A percentile compares a stretch with the other conserved stretches of the same genome.
Evolutionary conservation across 2,888 invertebrate species (phyloP).

Genomic region (Spilosoma lubricipeda): DNA sequence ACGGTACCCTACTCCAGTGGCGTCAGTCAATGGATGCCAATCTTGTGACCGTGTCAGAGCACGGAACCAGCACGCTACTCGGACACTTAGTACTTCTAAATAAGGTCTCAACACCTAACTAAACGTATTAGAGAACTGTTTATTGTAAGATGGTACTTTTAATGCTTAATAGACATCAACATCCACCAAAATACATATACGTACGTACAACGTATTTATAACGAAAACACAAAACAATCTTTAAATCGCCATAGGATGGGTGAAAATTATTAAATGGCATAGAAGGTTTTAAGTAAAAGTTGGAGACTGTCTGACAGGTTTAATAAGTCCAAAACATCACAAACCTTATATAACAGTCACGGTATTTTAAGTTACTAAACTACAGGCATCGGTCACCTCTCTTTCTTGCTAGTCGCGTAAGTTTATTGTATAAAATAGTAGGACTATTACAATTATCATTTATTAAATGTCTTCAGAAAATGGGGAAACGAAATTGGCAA

Average conservation of each 20-base stretch:
- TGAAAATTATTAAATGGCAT: not conserved
- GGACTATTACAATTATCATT: no score
- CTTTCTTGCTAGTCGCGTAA: not conserved
- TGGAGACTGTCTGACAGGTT: not conserved
- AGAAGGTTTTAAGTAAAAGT: not conserved
- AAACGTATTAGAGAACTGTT: slow-evolving; percentile 41
- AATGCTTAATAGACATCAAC: slow-evolving; percentile 6
- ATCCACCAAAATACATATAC: no score
- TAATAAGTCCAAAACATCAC: not conserved
- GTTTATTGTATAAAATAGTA: not conserved
- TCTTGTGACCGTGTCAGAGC: slow-evolving; percentile 74
- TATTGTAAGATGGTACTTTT: slow-evolving; percentile 39
- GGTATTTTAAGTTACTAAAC: not conserved
- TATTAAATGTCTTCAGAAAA: no score
- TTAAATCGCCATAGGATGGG: not conserved
- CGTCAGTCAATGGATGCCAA: slow-evolving; percentile 56
- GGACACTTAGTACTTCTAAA: slow-evolving; percentile 38
- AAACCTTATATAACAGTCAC: not conserved
- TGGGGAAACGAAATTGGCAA: not conserved
- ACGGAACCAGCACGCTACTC: slow-evolving; percentile 64
- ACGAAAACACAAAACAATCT: not conserved
- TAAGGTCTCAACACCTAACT: slow-evolving; percentile 46
- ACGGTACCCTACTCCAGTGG: slow-evolving; percentile 38
- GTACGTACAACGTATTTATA: no score
- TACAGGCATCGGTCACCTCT: not conserved